Percentiles rank a stretch among this genome's conserved stretches.
Conservation (phyloP, 2,797 vertebrate species). For the Anguilla pacifica region DNA sequence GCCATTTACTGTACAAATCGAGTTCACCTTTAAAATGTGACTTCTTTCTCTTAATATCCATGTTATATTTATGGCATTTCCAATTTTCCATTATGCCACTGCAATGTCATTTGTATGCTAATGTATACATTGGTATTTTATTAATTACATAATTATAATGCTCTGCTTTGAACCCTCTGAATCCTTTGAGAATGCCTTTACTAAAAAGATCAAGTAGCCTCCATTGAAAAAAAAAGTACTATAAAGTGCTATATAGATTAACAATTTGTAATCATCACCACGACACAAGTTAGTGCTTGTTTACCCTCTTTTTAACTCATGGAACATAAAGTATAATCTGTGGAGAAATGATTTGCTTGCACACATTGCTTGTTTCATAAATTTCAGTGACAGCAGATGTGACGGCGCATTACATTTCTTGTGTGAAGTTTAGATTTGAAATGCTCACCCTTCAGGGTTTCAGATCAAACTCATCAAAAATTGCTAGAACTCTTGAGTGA, state of each 20-base stretch:
- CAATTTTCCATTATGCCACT: not conserved
- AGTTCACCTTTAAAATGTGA: conserved; percentile 11
- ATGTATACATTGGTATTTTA: conserved; percentile 25
- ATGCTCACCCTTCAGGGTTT: not conserved
- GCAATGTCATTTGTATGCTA: conserved; percentile 28
- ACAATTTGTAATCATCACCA: not conserved
- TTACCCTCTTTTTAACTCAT: not conserved
- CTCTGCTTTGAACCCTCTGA: conserved; percentile 8
- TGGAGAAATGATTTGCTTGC: not conserved
- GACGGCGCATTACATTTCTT: not conserved
- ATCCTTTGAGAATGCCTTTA: not conserved
- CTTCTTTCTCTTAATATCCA: conserved; percentile 9
- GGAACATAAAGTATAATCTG: not conserved
- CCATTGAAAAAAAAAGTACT: not conserved
- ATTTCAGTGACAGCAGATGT: not conserved
- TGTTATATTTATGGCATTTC: conserved; percentile 17
- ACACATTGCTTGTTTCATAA: conserved; percentile 3
- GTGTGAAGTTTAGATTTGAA: not conserved
- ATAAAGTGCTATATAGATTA: conserved; percentile 2
- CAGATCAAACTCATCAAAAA: not conserved
- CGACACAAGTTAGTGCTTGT: not conserved
- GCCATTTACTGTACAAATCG: not conserved
- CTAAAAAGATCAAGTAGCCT: not conserved
- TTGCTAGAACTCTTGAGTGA: not conserved
- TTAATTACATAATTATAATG: conserved; percentile 25